Evolutionary conservation across 2,888 invertebrate genomes (phyloP).

Genomic region (Clistopyga incitator): DNA sequence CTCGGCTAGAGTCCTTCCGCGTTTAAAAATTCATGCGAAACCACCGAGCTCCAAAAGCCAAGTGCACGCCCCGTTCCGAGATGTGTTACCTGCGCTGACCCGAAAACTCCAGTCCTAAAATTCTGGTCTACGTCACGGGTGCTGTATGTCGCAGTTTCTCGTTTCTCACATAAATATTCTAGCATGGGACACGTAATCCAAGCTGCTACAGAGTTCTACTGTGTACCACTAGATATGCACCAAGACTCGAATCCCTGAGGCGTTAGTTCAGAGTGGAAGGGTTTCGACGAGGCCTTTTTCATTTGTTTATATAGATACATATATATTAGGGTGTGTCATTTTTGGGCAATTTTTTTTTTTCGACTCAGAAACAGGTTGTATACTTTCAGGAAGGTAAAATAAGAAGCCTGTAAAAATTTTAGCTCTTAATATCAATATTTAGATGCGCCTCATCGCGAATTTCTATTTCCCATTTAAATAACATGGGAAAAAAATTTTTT

Average conservation of each 20-base stretch:
- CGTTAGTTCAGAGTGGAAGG: not conserved
- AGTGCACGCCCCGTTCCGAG: not conserved
- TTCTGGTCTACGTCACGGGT: not conserved
- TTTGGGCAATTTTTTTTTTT: no score
- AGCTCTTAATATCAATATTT: no score
- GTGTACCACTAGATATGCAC: not conserved
- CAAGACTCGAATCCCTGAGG: not conserved
- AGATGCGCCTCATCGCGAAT: no score
- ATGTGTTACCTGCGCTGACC: slow-evolving; percentile 6
- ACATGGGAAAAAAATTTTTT: no score
- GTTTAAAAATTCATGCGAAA: slow-evolving; percentile 49
- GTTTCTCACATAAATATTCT: slow-evolving; percentile 23
- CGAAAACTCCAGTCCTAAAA: slow-evolving; percentile 9
- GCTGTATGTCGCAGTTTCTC: not conserved
- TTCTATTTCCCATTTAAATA: no score
- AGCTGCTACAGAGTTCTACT: not conserved
- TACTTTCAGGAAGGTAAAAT: no score
- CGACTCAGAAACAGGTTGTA: no score
- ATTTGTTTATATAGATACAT: no score
- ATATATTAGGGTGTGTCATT: no score
- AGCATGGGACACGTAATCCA: not conserved
- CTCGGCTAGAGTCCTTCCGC: slow-evolving; percentile 5
- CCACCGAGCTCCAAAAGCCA: not conserved
- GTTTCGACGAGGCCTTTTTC: slow-evolving; percentile 18
- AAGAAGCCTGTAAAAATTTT: no score